Percentiles rank a stretch among this genome's conserved stretches.
phyloP scores from a whole-genome alignment of 2,888 invertebrate species.

The Allolobophora icterica region DNA sequence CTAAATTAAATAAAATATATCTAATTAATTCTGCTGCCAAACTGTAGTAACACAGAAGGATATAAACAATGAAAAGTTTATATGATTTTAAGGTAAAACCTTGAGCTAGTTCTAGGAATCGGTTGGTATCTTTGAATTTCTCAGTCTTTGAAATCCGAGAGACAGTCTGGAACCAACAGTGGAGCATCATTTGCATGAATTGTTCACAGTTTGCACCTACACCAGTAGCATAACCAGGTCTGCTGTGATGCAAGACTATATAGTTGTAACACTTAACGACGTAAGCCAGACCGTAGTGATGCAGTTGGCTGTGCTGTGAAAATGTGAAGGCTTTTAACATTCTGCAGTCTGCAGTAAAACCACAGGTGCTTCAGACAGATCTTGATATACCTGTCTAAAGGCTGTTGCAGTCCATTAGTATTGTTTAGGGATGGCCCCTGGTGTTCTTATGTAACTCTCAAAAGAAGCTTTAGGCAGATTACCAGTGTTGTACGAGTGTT shows the following conservation, averaged over 20 bases:
- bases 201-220: no score
- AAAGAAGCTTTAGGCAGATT: not conserved
- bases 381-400: not conserved
- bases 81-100: no score
- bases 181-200: no score
- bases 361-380: not conserved
- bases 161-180: no score
- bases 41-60: no score
- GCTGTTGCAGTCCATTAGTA: not conserved
- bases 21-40: no score
- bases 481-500: not conserved
- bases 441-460: not conserved
- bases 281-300: not conserved
- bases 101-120: no score
- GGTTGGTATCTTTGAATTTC: no score
- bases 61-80: no score
- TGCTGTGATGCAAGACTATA: not conserved
- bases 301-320: not conserved
- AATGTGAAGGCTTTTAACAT: not conserved
- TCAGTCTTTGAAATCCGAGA: no score
- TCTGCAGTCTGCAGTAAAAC: not conserved
- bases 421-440: not conserved
- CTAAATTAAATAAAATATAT: no score
- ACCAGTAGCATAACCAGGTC: not conserved
- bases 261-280: not conserved